phyloP scores from a whole-genome alignment of 2,888 invertebrate genomes.

The Andrena minutula region DNA sequence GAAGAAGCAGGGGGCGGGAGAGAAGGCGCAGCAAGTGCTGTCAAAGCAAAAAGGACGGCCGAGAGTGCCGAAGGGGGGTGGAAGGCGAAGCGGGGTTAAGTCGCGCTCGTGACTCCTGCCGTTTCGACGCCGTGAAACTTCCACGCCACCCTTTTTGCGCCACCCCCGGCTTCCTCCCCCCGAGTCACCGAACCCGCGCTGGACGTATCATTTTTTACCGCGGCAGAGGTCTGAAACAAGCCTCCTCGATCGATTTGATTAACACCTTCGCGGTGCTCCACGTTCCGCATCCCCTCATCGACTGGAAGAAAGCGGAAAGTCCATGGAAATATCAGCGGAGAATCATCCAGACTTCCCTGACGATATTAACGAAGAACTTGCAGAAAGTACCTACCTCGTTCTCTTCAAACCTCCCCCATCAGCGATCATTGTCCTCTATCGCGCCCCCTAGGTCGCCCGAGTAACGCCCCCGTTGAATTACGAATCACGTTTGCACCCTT shows the following conservation, averaged over 20 bases:
- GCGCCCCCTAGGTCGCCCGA: not conserved
- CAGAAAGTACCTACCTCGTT: too few relatives aligned
- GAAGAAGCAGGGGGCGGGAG: conserved; percentile 39
- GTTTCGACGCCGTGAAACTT: conserved; percentile 35
- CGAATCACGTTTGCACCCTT: conserved; percentile 5
- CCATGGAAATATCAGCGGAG: too few relatives aligned
- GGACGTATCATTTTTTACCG: conserved; percentile 30
- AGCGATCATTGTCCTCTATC: too few relatives aligned
- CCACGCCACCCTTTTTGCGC: conserved; percentile 5
- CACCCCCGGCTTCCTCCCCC: not conserved
- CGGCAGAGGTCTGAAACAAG: conserved; percentile 1
- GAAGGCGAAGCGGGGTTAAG: conserved; percentile 41
- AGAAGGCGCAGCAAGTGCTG: conserved; percentile 67
- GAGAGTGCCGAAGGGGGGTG: not conserved
- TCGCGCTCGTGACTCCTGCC: conserved; percentile 63
- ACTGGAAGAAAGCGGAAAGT: not conserved
- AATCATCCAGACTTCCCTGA: too few relatives aligned
- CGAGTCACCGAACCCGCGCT: conserved; percentile 26
- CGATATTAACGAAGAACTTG: too few relatives aligned
- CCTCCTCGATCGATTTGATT: conserved; percentile 14
- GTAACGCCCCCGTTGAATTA: conserved; percentile 17
- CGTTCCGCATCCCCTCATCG: not conserved
- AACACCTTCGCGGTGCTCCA: conserved; percentile 4
- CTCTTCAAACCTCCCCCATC: too few relatives aligned
- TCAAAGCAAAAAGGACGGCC: conserved; percentile 63